These are phyloP conservation scores for Epistrophe eligans DNA, from an alignment of 2,888 invertebrate genomes.

Conservation along the genomic window DNA sequence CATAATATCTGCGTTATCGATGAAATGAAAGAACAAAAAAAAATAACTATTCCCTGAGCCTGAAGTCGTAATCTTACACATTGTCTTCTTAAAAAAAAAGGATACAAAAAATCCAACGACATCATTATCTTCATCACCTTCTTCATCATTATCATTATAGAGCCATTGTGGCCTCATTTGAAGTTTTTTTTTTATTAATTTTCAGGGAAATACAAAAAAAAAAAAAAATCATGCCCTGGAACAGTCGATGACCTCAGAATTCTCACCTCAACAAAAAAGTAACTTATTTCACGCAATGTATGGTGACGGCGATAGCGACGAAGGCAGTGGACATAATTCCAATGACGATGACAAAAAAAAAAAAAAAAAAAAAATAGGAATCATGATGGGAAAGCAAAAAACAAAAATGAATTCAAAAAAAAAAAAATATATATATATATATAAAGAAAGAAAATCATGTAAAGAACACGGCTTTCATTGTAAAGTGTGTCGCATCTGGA, in stretches of 20 bases:
- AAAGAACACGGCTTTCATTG: constrained; percentile 34
- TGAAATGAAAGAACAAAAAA: not conserved
- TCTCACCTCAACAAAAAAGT: constrained; percentile 45
- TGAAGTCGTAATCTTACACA: constrained; percentile 1
- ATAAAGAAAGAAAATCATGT: constrained; percentile 14
- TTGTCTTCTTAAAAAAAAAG: not conserved
- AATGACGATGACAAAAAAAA: constrained; percentile 40
- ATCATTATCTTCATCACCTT: constrained; percentile 40
- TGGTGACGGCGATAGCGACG: not conserved
- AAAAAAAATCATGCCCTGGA: constrained; percentile 36
- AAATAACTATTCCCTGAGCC: not conserved
- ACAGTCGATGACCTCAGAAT: constrained; percentile 64
- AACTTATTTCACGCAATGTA: constrained; percentile 56
- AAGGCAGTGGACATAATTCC: constrained; percentile 46
- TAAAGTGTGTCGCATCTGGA: constrained; percentile 53
- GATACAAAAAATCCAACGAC: constrained; percentile 29
- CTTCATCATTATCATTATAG: constrained; percentile 17
- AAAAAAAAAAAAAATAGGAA: constrained; percentile 2
- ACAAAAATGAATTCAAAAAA: constrained; percentile 11
- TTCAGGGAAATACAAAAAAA: constrained; percentile 2
- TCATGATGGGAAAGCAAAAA: constrained; percentile 4
- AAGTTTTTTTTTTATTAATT: not conserved
- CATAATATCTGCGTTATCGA: constrained; percentile 26
- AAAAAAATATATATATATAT: not conserved
- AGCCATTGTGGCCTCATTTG: constrained; percentile 20